Base-by-base conservation (phyloP, 2,113 vertebrate genomes). In the Channa maculata region DNA sequence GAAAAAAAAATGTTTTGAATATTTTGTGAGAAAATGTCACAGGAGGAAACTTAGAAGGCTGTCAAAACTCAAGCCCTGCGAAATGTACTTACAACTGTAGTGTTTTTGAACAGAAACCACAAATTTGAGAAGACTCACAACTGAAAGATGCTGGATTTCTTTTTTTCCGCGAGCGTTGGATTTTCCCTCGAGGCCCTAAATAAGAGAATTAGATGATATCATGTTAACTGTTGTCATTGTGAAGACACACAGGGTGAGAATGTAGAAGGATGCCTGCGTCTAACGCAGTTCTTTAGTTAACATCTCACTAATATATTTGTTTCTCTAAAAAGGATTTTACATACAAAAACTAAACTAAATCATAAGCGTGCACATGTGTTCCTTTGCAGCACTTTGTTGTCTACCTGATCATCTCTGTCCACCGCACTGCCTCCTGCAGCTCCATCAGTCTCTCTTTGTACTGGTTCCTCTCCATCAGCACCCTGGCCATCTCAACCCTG, bases 321-420 rank as follows among this genome's bases (percentile, higher is more conserved):
- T 41, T 41, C 24, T 24, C 24, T 24, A 24, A 24, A 24, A 24
- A 24, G 1, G 1, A 24, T 24, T 24, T 24, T 24, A 24, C 24
- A 24, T 24, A 24, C 24, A n/a, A n/a, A n/a, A n/a, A n/a, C n/a
- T n/a, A n/a, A n/a, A n/a, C n/a, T n/a, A n/a, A n/a, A n/a, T n/a
- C n/a, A n/a, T n/a, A n/a, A n/a, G 24, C 24, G 24, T 1, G 24
- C 24, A 24, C 11, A 9, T 1, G 3, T 43, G 37, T 44, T 10
- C 7, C 46, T 54, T 2, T 44, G 49, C n/a, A 50, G 43, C 50
- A 24, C 0, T 38, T 3, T 13, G 5, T 13, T 51, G 52, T 55
- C 84, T 86, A 97, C 98, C 98, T 95, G 92, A 99, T 98, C 98
- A 99, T 99, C 89, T 99, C 98, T 0, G 97, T 99, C 98, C 98